Conservation (phyloP, 2,113 vertebrate genomes). For the Solenodon paradoxus region DNA sequence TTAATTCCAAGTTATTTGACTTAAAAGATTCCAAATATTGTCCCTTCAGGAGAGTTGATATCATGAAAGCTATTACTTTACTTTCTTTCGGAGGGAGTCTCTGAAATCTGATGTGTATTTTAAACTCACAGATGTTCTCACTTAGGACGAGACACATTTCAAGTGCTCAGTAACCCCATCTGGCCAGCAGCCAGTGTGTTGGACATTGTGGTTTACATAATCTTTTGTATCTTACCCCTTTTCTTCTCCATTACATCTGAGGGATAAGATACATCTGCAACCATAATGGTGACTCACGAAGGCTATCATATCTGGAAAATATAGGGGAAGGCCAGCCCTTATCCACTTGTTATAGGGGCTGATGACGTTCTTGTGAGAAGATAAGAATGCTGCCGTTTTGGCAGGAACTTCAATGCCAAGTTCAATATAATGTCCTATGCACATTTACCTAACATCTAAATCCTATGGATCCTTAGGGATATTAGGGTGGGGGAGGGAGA, state of each 20-base stretch:
- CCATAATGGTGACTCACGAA: neutral
- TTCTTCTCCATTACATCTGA: neutral
- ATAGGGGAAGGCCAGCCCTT: neutral
- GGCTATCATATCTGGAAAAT: neutral
- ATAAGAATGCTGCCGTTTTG: neutral
- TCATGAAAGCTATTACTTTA: neutral
- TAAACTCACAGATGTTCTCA: neutral
- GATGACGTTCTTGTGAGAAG: neutral
- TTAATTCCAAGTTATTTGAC: neutral
- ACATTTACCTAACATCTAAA: neutral
- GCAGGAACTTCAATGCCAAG: neutral
- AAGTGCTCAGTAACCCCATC: neutral
- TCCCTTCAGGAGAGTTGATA: neutral
- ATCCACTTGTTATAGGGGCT: neutral
- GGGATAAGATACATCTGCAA: neutral
- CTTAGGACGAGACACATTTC: neutral
- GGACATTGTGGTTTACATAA: neutral
- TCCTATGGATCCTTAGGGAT: neutral
- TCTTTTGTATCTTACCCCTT: neutral
- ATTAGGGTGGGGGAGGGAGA: fast-evolving
- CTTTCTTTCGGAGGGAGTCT: neutral
- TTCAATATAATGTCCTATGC: neutral
- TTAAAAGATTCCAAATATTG: neutral
- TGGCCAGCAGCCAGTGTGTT: neutral
- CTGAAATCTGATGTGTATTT: neutral